These are phyloP conservation scores for Cryptocheilus praepositus DNA, from an alignment of 2,888 invertebrate genomes.

Conservation along the genomic window DNA sequence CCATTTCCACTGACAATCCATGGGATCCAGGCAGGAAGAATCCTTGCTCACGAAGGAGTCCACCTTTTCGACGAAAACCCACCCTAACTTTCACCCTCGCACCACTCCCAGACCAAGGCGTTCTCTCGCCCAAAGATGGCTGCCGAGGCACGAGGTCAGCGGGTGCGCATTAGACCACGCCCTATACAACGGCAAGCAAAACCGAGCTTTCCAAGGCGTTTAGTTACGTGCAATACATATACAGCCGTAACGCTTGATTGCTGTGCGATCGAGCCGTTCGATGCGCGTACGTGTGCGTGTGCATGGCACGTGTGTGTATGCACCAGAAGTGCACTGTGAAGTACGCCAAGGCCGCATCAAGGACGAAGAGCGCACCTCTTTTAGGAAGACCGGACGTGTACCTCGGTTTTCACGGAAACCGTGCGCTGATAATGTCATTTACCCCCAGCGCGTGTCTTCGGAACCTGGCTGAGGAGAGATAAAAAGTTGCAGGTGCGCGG, in stretches of 20 bases:
- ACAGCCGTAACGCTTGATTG: background rate
- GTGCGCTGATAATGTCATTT: background rate
- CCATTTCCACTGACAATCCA: no score
- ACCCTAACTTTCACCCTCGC: slow-evolving; percentile 65
- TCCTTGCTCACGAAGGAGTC: background rate
- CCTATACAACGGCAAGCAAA: slow-evolving; percentile 50
- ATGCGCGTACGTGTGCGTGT: background rate
- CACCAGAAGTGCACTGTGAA: no score
- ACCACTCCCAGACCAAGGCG: slow-evolving; percentile 51
- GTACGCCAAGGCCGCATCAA: slow-evolving; percentile 61
- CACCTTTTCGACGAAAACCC: slow-evolving; percentile 38
- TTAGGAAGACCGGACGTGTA: slow-evolving; percentile 22
- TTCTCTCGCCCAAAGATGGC: slow-evolving; percentile 63
- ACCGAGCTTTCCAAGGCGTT: slow-evolving; percentile 38
- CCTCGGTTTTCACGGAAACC: slow-evolving; percentile 48
- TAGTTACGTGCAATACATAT: slow-evolving; percentile 23
- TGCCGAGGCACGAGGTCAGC: slow-evolving; percentile 57
- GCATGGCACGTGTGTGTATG: slow-evolving; percentile 23
- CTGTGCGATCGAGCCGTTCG: background rate
- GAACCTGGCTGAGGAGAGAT: no score
- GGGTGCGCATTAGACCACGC: slow-evolving; percentile 69
- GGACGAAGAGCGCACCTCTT: slow-evolving; percentile 48
- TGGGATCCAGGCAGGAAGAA: no score
- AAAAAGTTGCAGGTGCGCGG: no score
- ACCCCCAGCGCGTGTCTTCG: no score